These are phyloP conservation scores for Empidonax traillii DNA, from an alignment of 2,113 vertebrate genomes.

Conservation along the genomic window DNA sequence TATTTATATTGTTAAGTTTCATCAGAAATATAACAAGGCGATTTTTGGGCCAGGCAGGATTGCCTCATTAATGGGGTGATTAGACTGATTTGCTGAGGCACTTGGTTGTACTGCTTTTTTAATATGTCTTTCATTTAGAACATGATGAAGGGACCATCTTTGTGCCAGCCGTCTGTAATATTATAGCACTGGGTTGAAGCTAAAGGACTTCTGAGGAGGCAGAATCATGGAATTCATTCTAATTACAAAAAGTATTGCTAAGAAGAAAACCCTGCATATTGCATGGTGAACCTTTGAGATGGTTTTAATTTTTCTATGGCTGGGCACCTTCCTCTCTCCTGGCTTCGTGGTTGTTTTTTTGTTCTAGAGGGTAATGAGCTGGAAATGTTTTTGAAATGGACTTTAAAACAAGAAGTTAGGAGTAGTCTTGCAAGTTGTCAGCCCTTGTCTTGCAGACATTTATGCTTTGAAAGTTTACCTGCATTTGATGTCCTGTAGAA, in stretches of 20 bases:
- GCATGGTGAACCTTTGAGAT: neutral
- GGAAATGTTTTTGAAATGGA: neutral
- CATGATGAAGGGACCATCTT: neutral
- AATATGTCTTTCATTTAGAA: neutral
- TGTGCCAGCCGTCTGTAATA: neutral
- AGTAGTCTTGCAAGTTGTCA: neutral
- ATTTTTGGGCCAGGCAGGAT: neutral
- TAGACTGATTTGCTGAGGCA: neutral
- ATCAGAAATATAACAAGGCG: neutral
- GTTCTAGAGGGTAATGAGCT: neutral
- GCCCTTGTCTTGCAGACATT: neutral
- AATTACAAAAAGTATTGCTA: neutral
- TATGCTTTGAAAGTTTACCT: neutral
- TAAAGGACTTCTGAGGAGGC: neutral
- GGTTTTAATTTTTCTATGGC: neutral
- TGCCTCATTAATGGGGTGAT: neutral
- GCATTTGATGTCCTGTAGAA: constrained; percentile 8
- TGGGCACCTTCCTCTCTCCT: neutral
- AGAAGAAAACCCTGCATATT: neutral
- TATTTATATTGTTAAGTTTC: neutral
- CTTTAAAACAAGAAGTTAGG: neutral
- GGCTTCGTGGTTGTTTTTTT: neutral
- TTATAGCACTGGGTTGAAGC: neutral
- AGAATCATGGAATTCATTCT: neutral
- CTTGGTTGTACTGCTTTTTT: neutral